Conservation (phyloP, 2,888 invertebrate genomes). For the Meteorus cinctellus region DNA sequence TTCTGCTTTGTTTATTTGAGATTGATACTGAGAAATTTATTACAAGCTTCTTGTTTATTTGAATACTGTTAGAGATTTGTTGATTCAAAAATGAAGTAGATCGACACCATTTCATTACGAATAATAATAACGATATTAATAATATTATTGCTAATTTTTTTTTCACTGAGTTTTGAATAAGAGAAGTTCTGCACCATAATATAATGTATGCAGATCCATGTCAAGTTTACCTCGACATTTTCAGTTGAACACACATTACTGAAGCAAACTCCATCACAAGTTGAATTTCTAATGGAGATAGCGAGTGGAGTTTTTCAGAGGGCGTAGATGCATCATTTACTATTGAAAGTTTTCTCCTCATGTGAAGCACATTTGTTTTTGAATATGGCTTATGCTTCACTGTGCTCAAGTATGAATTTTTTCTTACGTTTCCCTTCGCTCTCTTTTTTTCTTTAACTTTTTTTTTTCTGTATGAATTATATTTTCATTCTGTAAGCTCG, state of each 20-base stretch:
- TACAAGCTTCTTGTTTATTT: background rate
- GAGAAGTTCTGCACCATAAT: background rate
- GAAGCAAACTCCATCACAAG: background rate
- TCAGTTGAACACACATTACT: background rate
- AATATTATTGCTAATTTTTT: background rate
- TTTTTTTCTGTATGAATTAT: background rate
- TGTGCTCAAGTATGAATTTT: background rate
- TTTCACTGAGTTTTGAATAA: background rate
- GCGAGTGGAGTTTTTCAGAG: background rate
- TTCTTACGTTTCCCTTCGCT: background rate
- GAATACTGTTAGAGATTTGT: too few relatives aligned
- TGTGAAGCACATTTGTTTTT: background rate
- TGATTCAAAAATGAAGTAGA: too few relatives aligned
- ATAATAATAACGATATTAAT: too few relatives aligned
- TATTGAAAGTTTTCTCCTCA: background rate
- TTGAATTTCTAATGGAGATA: background rate
- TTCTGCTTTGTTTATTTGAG: background rate
- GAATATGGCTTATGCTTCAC: background rate
- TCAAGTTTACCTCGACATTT: background rate
- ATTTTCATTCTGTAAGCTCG: background rate
- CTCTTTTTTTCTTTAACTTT: background rate
- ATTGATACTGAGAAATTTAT: too few relatives aligned
- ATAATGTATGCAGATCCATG: background rate
- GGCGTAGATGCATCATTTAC: background rate
- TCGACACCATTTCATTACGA: too few relatives aligned